Conservation (phyloP, 2,113 vertebrate genomes). For the Vombatus ursinus region DNA sequence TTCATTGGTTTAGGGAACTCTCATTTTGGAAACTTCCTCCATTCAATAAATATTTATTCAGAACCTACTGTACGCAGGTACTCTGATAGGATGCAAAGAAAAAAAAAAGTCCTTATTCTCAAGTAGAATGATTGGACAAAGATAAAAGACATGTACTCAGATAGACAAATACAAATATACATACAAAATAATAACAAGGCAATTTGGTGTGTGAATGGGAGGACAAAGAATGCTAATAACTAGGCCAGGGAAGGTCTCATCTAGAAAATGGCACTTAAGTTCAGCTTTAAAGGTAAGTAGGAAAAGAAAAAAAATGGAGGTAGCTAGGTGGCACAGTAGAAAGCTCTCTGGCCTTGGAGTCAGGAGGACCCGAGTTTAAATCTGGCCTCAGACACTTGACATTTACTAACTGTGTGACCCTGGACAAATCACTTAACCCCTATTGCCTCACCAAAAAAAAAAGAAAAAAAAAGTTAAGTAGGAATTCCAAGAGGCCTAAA, state of each 20-base stretch:
- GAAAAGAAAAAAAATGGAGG: no score
- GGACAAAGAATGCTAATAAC: neutral
- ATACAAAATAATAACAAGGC: neutral
- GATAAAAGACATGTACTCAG: neutral
- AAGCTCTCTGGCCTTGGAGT: no score
- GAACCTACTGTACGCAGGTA: neutral
- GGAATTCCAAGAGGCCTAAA: neutral
- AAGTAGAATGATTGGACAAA: neutral
- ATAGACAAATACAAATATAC: neutral
- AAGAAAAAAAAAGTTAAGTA: no score
- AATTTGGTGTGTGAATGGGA: neutral
- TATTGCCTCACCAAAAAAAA: no score
- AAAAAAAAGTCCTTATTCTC: neutral
- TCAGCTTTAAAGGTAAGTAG: no score
- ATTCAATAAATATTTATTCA: neutral
- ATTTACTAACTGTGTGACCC: no score
- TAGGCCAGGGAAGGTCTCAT: neutral
- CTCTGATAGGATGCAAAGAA: neutral
- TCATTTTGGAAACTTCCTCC: neutral
- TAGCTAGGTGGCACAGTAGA: no score
- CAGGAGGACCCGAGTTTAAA: no score
- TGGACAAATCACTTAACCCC: no score
- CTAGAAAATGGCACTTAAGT: no score
- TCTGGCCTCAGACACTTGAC: no score
- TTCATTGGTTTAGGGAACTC: slow-evolving; percentile 10